phyloP scores from a whole-genome alignment of 2,888 invertebrate genomes.

The Cephus spinipes region DNA sequence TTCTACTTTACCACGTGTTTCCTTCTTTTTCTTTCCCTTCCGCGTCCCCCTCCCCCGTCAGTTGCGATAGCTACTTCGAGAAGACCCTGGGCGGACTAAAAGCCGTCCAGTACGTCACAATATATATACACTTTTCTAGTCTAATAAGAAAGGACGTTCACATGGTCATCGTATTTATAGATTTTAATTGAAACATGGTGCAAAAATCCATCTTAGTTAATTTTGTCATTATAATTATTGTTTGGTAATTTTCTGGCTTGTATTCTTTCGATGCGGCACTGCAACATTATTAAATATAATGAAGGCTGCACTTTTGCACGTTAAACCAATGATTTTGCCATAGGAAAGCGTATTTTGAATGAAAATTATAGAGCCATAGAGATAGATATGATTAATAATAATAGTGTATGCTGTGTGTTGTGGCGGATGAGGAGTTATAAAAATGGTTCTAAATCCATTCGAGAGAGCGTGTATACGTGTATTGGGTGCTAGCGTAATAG shows the following conservation, averaged over 20 bases:
- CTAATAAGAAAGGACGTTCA: slow-evolving; percentile 42
- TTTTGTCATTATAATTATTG: not conserved
- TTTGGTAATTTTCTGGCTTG: not conserved
- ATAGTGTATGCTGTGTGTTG: no score
- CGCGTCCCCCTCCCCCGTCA: no score
- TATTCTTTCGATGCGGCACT: not conserved
- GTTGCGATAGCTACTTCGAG: no score
- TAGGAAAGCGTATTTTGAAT: not conserved
- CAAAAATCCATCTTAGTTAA: not conserved
- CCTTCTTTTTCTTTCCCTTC: no score
- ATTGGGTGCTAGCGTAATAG: slow-evolving; percentile 32
- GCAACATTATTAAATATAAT: not conserved
- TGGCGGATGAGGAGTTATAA: not conserved
- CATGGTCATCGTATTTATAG: slow-evolving; percentile 40
- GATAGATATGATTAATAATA: no score
- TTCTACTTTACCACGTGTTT: no score
- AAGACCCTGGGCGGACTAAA: no score
- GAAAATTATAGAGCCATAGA: not conserved
- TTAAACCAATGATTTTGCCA: not conserved
- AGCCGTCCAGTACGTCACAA: no score
- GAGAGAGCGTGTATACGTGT: slow-evolving; percentile 26
- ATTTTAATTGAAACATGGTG: not conserved
- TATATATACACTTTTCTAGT: slow-evolving; percentile 33
- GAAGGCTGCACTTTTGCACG: not conserved
- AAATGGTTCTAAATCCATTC: not conserved